Conservation (phyloP, 2,888 invertebrate genomes). For the Phragmatobia fuliginosa region DNA sequence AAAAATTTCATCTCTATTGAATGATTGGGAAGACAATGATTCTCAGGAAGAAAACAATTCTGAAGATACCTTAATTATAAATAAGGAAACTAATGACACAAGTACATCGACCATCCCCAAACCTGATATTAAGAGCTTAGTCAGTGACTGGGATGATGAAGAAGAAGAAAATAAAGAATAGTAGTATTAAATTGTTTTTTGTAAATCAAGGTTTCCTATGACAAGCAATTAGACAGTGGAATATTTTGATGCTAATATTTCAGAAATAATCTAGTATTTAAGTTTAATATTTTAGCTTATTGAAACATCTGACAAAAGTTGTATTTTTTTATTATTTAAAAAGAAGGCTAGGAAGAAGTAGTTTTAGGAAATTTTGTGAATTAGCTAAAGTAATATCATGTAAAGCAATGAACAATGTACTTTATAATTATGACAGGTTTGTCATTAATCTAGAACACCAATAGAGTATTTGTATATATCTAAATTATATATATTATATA, state of each 20-base stretch:
- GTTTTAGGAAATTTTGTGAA: constrained; percentile 39
- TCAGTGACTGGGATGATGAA: constrained; percentile 85
- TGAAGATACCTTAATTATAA: constrained; percentile 29
- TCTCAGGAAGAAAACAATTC: constrained; percentile 67
- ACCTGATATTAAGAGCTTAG: constrained; percentile 76
- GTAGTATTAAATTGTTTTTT: constrained; percentile 2
- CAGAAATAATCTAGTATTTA: constrained; percentile 12
- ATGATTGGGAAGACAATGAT: constrained; percentile 85
- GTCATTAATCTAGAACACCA: constrained; percentile 10
- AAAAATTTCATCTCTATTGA: constrained; percentile 77
- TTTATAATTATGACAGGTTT: constrained; percentile 11
- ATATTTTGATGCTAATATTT: constrained; percentile 10
- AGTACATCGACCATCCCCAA: constrained; percentile 50
- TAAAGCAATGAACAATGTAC: constrained; percentile 36
- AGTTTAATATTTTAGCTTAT: constrained; percentile 4
- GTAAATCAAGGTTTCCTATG: background rate
- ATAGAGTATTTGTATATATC: constrained; percentile 11
- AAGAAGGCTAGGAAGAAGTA: constrained; percentile 32
- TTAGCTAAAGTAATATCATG: constrained; percentile 36
- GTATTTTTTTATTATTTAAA: constrained; percentile 29
- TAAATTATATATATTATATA: background rate
- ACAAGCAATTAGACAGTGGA: background rate
- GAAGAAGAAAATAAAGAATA: constrained; percentile 67
- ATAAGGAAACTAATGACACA: constrained; percentile 33
- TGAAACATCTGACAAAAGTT: constrained; percentile 15